Conservation (phyloP, 2,797 vertebrate species). For the Hozukius guyotensis region DNA sequence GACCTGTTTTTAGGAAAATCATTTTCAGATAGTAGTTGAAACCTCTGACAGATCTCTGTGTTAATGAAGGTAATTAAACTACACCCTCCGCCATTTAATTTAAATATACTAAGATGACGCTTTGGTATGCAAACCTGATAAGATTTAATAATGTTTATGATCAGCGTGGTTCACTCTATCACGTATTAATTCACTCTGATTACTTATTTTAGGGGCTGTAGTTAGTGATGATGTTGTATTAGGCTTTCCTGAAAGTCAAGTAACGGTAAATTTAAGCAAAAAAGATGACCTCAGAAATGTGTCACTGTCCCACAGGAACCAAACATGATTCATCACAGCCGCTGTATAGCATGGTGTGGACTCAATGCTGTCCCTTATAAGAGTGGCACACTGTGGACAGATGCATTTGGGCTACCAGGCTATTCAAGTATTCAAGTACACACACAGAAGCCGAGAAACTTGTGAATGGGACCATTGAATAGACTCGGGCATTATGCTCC, state of each 20-base stretch:
- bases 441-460: slow-evolving; percentile 9
- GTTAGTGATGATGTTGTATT: neutral
- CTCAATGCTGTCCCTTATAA: neutral
- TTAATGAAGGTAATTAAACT: neutral
- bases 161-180: neutral
- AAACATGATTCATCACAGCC: neutral
- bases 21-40: neutral
- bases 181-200: neutral
- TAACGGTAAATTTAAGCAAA: no score
- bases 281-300: slow-evolving; percentile 1
- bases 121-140: neutral
- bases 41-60: neutral
- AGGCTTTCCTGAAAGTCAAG: neutral
- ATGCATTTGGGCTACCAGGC: slow-evolving; percentile 5
- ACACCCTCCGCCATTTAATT: neutral
- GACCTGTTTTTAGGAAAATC: neutral
- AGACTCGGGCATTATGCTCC: slow-evolving; percentile 2
- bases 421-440: slow-evolving; percentile 21
- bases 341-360: neutral
- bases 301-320: neutral
- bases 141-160: neutral
- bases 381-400: neutral
- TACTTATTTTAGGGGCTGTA: neutral
- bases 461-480: slow-evolving; percentile 30
- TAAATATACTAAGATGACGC: neutral